Percentiles rank a stretch among this genome's conserved stretches.
Conservation (phyloP, 2,888 invertebrate species). For the Meta bourneti region DNA sequence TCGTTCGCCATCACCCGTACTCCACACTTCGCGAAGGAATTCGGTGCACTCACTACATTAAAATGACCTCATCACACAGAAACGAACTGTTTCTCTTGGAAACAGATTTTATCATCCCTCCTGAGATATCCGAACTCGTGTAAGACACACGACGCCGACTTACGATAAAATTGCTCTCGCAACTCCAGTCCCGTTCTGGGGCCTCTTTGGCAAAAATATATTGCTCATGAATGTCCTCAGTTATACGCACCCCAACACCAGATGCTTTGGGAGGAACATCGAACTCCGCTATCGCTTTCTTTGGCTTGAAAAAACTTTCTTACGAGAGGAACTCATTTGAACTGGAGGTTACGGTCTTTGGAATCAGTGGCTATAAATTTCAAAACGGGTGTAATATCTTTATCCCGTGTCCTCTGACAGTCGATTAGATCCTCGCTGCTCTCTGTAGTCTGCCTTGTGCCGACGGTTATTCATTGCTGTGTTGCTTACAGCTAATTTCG, state of each 20-base stretch:
- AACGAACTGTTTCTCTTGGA: not conserved
- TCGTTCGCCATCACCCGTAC: too few species aligned
- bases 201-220: constrained; percentile 58
- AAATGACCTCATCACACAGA: too few species aligned
- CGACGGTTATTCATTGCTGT: constrained; percentile 21
- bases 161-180: constrained; percentile 24
- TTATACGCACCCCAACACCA: constrained; percentile 23
- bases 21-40: too few species aligned
- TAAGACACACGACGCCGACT: constrained; percentile 64
- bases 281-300: constrained; percentile 8
- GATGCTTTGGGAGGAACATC: constrained; percentile 28
- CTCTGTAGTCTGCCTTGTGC: not conserved
- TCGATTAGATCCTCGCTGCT: not conserved
- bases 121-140: constrained; percentile 22
- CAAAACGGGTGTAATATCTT: constrained; percentile 9
- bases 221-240: constrained; percentile 52
- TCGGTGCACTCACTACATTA: too few species aligned
- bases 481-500: constrained; percentile 6
- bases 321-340: too few species aligned
- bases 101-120: constrained; percentile 29
- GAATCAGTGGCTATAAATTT: constrained; percentile 38
- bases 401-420: not conserved
- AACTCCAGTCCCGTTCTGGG: not conserved
- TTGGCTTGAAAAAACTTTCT: too few species aligned
- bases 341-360: not conserved